Conservation (phyloP, 2,113 vertebrate species). For the Platichthys stellatus region DNA sequence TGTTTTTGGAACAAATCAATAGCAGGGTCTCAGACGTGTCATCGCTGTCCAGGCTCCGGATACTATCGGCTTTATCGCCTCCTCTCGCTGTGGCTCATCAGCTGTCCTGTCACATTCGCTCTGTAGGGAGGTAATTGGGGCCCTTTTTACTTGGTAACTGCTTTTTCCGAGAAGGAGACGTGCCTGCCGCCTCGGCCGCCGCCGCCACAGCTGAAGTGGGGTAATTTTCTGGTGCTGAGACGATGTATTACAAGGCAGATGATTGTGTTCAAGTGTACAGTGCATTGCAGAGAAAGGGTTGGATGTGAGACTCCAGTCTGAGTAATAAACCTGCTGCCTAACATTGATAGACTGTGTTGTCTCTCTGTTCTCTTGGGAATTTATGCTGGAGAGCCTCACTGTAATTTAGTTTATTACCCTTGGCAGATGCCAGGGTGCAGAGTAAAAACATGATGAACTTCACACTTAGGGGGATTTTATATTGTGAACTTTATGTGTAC, state of each 20-base stretch:
- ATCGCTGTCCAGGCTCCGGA: slow-evolving; percentile 11
- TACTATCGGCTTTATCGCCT: slow-evolving; percentile 10
- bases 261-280: slow-evolving; percentile 61
- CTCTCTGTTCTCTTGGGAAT: slow-evolving; percentile 14
- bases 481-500: neutral
- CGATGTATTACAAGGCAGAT: slow-evolving; percentile 45
- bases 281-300: slow-evolving; percentile 36
- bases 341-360: slow-evolving; percentile 3
- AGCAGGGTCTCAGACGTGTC: slow-evolving; percentile 27
- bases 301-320: slow-evolving; percentile 49
- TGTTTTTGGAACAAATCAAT: slow-evolving; percentile 44
- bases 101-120: slow-evolving; percentile 39
- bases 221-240: slow-evolving; percentile 56
- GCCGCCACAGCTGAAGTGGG: slow-evolving; percentile 34
- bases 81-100: slow-evolving; percentile 34
- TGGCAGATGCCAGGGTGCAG: slow-evolving; percentile 1
- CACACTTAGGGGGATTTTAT: slow-evolving; percentile 2
- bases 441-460: slow-evolving; percentile 7
- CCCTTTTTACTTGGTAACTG: slow-evolving; percentile 48
- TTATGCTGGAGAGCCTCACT: neutral
- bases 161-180: slow-evolving; percentile 34
- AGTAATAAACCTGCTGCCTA: slow-evolving; percentile 35
- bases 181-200: slow-evolving; percentile 3
- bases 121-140: slow-evolving; percentile 38
- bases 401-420: slow-evolving; percentile 18